Percentiles rank a stretch among this genome's conserved stretches.
Evolutionary conservation across 2,797 vertebrate genomes (phyloP).

Genomic region (Cirrhinus mrigala): DNA sequence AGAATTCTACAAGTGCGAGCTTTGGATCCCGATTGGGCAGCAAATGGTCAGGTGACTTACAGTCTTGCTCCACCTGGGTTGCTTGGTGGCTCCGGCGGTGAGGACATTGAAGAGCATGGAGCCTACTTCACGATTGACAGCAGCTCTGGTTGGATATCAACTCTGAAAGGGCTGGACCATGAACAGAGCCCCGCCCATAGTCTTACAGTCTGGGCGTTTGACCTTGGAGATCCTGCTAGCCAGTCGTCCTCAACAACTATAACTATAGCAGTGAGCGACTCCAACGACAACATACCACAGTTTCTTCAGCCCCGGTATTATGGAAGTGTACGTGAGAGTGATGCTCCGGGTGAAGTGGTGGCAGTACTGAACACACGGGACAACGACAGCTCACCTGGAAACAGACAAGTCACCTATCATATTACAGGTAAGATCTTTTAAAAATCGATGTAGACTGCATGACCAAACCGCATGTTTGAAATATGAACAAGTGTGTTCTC

Average conservation of each 20-base stretch:
- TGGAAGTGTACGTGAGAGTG: conserved; percentile 90
- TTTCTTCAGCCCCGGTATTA: conserved; percentile 89
- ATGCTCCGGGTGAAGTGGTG: conserved; percentile 93
- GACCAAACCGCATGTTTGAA: too few species aligned
- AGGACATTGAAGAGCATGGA: conserved; percentile 76
- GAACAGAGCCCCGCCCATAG: conserved; percentile 87
- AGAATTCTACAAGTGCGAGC: conserved; percentile 91
- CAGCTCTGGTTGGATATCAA: conserved; percentile 95
- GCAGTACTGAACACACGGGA: conserved; percentile 94
- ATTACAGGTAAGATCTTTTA: conserved; percentile 86
- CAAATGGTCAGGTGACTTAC: conserved; percentile 94
- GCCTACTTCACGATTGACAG: conserved; percentile 89
- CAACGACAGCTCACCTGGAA: conserved; percentile 89
- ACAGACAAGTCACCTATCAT: conserved; percentile 96
- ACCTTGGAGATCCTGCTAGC: conserved; percentile 89
- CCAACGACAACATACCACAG: conserved; percentile 91
- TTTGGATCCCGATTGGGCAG: conserved; percentile 86
- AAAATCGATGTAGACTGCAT: neutral
- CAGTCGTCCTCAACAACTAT: conserved; percentile 88
- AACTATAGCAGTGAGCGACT: conserved; percentile 89
- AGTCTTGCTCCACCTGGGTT: conserved; percentile 79
- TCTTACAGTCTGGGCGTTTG: conserved; percentile 91
- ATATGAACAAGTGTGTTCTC: too few species aligned
- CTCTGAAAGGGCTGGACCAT: conserved; percentile 90
- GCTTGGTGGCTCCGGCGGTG: conserved; percentile 58